Evolutionary conservation across 1,140 invertebrate species (phyloP).

Genomic region (Brachionus calyciflorus): DNA sequence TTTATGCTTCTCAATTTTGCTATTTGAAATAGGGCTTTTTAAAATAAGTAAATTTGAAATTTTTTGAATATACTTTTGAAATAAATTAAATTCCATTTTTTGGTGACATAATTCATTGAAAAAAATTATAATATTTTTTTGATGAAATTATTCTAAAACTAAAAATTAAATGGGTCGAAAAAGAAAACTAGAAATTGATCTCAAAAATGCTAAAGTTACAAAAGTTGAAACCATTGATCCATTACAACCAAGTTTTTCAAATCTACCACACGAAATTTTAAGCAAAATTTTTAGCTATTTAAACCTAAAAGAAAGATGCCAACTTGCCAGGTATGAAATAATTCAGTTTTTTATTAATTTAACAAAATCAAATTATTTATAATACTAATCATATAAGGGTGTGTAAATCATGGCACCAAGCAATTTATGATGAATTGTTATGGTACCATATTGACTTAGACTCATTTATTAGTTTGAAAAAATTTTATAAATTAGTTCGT

Average conservation of each 20-base stretch:
- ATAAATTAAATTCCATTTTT: no score
- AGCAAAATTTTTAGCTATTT: neutral
- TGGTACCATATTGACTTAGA: constrained; percentile 3
- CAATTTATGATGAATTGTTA: constrained; percentile 6
- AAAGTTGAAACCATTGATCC: neutral
- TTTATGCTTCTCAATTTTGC: no score
- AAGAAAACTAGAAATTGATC: neutral
- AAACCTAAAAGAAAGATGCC: neutral
- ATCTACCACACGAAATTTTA: constrained; percentile 39
- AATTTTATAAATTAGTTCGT: neutral
- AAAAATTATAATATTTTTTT: no score
- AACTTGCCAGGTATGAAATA: neutral
- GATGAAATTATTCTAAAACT: no score
- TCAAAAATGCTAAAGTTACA: neutral
- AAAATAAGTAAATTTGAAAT: no score
- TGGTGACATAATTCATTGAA: no score
- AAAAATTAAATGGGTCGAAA: neutral
- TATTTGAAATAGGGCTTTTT: no score
- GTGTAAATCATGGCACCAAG: constrained; percentile 1
- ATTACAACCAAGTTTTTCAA: neutral
- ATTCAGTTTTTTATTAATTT: neutral
- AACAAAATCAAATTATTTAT: neutral
- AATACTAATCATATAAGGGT: neutral
- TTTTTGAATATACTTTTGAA: no score
- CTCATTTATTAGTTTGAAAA: constrained; percentile 2